Evolutionary conservation across 2,888 invertebrate genomes (phyloP).

Genomic region (Agonopterix alstromeriana): DNA sequence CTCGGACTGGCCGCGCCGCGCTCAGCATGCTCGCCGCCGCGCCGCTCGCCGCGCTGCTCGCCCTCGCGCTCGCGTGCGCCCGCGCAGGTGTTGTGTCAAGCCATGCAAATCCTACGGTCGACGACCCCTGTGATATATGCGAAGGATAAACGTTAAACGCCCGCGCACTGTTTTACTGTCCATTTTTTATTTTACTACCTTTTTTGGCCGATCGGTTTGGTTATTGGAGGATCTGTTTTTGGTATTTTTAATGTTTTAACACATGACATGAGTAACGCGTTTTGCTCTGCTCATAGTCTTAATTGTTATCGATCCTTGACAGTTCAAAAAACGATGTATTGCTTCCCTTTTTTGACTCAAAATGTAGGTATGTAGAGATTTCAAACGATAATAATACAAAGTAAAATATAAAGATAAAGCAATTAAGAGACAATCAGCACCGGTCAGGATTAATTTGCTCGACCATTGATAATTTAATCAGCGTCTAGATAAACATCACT

Average conservation of each 20-base stretch:
- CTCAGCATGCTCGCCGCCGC: conserved; percentile 14
- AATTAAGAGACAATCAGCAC: no score
- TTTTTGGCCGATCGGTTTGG: conserved; percentile 3
- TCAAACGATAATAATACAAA: no score
- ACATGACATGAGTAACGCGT: no score
- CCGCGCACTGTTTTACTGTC: conserved; percentile 9
- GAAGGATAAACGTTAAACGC: conserved; percentile 36
- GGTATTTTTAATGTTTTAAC: no score
- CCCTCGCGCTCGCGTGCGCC: conserved; percentile 25
- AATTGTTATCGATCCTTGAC: no score
- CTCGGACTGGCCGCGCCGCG: conserved; percentile 15
- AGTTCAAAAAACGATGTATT: no score
- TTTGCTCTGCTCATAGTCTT: no score
- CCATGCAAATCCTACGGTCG: conserved; percentile 53
- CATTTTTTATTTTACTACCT: conserved; percentile 12
- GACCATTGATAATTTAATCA: neutral
- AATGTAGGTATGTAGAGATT: no score
- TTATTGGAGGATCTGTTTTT: no score
- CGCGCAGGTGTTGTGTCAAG: conserved; percentile 27
- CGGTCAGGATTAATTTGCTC: neutral
- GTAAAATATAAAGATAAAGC: no score
- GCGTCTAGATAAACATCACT: neutral
- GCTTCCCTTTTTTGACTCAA: no score
- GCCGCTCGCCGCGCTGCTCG: conserved; percentile 24
- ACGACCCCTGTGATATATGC: conserved; percentile 60